Evolutionary conservation across 2,797 vertebrate species (phyloP), one percentile per base, ranked within the genome.

Genomic region (Borostomias antarcticus): DNA sequence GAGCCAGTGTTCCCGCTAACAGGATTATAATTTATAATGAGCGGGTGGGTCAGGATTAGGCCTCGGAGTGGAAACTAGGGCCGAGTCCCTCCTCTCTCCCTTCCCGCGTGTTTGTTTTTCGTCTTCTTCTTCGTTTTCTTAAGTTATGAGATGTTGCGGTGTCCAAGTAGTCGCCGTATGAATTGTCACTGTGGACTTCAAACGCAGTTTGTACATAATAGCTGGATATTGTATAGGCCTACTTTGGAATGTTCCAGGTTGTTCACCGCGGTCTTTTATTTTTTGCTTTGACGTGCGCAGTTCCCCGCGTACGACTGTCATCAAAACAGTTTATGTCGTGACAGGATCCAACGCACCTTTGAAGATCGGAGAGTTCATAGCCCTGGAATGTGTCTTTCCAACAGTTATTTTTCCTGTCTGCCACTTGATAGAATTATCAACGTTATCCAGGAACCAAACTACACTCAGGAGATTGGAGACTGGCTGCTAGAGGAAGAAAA

Each of bases 21-120:
- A 51, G 74, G 72, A 80, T 79, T 70, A 80, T 71, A 61, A 77
- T 73, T 75, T 66, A 62, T 76, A 79, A 82, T 70, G 73, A 80
- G 72, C 74, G 77, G 78, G 77, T 70, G 70, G 74, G 47, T 79
- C 53, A 65, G 73, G 64, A 60, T 71, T 62, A 71, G 37, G 71
- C 48, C 53, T 28, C 56, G 1, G 70, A 60, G 58, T 66, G 69
- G 73, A 69, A 69, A 64, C 66, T 59, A 67, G 62, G 19, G 17
- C 4, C 10, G 29, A 37, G 73, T 11, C 43, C 17, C 43, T 37
- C 5, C 23, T 11, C 4, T 10, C 58, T 25, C 19, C 58, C 13
- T 33, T 56, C 30, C 13, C 23, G 5, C 48, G 54, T 45, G 32
- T 57, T 40, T 57, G 35, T n/a, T 33, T 40, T 59, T 26, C 43